These are phyloP conservation scores for Tenthredo distinguenda DNA, from an alignment of 2,888 invertebrate species.

Conservation along the genomic window DNA sequence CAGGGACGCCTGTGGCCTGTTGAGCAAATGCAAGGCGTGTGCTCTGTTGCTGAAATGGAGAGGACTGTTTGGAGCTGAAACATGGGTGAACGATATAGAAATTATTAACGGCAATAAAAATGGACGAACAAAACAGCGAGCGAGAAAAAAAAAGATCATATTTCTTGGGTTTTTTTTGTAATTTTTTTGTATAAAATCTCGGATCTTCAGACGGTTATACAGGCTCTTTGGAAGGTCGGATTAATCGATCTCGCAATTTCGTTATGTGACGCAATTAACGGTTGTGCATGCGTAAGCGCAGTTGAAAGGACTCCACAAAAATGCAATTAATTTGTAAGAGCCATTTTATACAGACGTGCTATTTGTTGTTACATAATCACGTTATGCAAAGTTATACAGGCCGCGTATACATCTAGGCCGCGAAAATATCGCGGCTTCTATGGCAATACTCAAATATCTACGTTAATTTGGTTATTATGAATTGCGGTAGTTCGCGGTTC, in stretches of 20 bases:
- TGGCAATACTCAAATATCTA: background rate
- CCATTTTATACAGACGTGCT: background rate
- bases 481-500: no score
- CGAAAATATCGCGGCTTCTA: background rate
- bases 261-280: background rate
- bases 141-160: slow-evolving; percentile 52
- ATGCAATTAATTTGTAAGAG: background rate
- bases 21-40: slow-evolving; percentile 82
- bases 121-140: background rate
- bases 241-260: slow-evolving; percentile 14
- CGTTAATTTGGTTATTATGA: background rate
- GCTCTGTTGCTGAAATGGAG: slow-evolving; percentile 83
- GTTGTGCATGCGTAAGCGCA: background rate
- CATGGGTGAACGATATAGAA: slow-evolving; percentile 24
- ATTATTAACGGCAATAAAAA: background rate
- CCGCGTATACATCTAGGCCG: background rate
- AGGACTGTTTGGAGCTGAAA: slow-evolving; percentile 84
- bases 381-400: background rate
- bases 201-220: background rate
- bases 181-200: background rate
- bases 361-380: background rate
- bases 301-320: background rate
- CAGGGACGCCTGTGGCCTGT: slow-evolving; percentile 83
- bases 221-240: background rate
- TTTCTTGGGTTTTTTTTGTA: slow-evolving; percentile 25